Evolutionary conservation across 2,888 invertebrate species (phyloP), one percentile per base, ranked within the genome.

Genomic region (Dendrolimus pini): DNA sequence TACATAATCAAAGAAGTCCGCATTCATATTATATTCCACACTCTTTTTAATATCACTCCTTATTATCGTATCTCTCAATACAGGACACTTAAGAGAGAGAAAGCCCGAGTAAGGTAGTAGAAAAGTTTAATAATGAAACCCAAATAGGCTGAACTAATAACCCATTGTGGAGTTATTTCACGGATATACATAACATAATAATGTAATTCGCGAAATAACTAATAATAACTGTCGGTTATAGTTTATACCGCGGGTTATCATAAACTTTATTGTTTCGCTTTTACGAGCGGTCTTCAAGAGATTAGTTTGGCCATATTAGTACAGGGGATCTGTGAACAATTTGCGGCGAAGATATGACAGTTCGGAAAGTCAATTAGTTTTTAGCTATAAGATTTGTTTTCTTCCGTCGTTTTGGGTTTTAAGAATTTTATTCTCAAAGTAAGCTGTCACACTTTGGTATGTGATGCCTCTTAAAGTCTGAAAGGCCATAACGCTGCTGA

Each of bases 221-320:
- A 61, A 63, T 64, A 61, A 60, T 62, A 54, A 61, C 57, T 62
- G 6, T 30, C 6, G 30, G 30, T 30, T 30, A 30, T 30, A 56
- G 60, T 63, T 30, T 65, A 69, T 71, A 67, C 67, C 67, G 57
- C 55, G 62, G 66, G 65, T 61, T 61, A 58, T 68, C 59, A 66
- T 64, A 60, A 62, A 65, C 59, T 68, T 70, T 67, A 68, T 65
- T 65, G 63, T 67, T 64, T 66, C 61, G 9, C 52, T 52, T 62
- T 62, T 61, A 61, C 55, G 60, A 56, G 53, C 12, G 47, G 47
- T 12, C 47, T 47, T 47, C 47, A 47, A 12, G 47, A 47, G 47
- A 47, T 47, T 47, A 47, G 47, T 47, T 47, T 12, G 47, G 47
- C 47, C 12, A 47, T 47, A 47, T 47, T 47, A 47, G 9, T 47